Conservation (phyloP, 2,888 invertebrate genomes). For the Amblyjoppa proteus region DNA sequence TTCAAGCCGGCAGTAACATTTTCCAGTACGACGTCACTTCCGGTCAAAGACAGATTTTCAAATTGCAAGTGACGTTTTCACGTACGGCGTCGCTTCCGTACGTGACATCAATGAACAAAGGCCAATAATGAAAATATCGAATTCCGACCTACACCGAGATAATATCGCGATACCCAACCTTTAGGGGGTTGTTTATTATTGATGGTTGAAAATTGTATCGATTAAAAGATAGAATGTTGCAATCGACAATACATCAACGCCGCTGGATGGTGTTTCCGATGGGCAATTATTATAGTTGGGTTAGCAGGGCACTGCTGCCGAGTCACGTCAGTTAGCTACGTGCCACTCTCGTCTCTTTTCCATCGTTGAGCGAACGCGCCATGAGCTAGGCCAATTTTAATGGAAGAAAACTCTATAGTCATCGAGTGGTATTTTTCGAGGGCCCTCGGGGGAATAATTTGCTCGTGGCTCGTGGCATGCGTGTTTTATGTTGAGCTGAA, state of each 20-base stretch:
- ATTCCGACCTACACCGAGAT: too few relatives aligned
- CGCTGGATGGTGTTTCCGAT: slow-evolving; percentile 50
- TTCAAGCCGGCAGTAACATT: too few relatives aligned
- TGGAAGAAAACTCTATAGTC: slow-evolving; percentile 65
- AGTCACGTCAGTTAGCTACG: slow-evolving; percentile 49
- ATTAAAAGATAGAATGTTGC: slow-evolving; percentile 47
- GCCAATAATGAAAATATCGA: too few relatives aligned
- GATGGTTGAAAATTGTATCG: slow-evolving; percentile 8
- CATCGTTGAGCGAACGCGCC: slow-evolving; percentile 43
- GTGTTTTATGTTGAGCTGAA: slow-evolving; percentile 43
- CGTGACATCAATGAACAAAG: too few relatives aligned
- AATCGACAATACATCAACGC: slow-evolving; percentile 48
- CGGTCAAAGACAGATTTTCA: too few relatives aligned
- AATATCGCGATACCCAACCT: too few relatives aligned
- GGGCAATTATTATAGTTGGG: slow-evolving; percentile 59
- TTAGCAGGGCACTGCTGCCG: slow-evolving; percentile 51
- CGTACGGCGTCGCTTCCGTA: too few relatives aligned
- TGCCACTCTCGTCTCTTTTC: slow-evolving; percentile 13
- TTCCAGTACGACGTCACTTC: too few relatives aligned
- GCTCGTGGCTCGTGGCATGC: slow-evolving; percentile 32
- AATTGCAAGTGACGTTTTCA: too few relatives aligned
- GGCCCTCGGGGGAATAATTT: slow-evolving; percentile 57
- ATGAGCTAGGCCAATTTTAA: slow-evolving; percentile 58
- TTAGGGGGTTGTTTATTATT: neutral
- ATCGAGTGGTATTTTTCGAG: slow-evolving; percentile 53